Percentiles rank a stretch among this genome's conserved stretches.
Evolutionary conservation across 2,888 invertebrate genomes (phyloP).

Genomic region (Rhopalosiphum nymphaeae): DNA sequence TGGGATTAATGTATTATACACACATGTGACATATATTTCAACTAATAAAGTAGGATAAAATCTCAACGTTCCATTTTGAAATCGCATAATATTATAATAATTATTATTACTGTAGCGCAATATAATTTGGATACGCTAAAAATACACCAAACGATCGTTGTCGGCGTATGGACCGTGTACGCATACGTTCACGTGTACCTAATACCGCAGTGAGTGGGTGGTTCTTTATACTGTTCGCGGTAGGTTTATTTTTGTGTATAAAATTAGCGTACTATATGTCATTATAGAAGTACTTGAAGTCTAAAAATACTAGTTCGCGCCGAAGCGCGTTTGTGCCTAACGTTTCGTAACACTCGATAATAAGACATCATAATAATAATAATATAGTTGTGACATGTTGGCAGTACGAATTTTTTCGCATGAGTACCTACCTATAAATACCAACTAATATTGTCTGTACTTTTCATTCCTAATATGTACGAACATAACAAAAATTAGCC

Average conservation of each 20-base stretch:
- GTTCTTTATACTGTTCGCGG: slow-evolving; percentile 2
- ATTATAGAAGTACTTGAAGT: background rate
- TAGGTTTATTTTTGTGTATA: background rate
- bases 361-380: background rate
- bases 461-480: background rate
- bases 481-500: background rate
- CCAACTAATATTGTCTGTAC: background rate
- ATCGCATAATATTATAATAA: background rate
- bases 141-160: background rate
- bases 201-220: background rate
- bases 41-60: background rate
- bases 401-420: background rate
- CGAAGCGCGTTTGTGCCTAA: background rate
- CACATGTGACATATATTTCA: background rate
- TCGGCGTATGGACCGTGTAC: background rate
- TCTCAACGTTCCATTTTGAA: background rate
- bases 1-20: background rate
- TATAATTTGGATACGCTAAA: background rate
- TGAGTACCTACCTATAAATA: background rate
- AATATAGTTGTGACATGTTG: background rate
- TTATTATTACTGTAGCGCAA: background rate
- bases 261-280: background rate
- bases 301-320: background rate
- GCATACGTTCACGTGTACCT: background rate
- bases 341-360: background rate